Evolutionary conservation across 2,797 vertebrate species (phyloP).

Genomic region (Pogoniulus pusillus): DNA sequence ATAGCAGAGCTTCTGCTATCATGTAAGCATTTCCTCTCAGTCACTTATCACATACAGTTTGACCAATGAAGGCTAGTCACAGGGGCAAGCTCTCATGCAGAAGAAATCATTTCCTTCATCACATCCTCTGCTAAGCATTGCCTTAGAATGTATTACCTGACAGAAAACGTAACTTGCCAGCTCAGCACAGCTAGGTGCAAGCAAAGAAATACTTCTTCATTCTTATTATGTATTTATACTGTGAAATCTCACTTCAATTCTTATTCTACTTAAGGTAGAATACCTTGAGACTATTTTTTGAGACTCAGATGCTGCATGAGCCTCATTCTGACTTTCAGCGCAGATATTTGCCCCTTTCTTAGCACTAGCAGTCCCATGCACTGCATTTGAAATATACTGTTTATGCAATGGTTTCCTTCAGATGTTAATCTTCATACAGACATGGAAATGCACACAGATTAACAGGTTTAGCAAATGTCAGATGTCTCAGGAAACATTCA

Average conservation of each 20-base stretch:
- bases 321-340: not conserved
- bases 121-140: not conserved
- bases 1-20: not conserved
- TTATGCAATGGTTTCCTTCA: not conserved
- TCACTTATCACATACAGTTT: not conserved
- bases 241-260: not conserved
- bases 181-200: not conserved
- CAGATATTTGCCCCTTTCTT: not conserved
- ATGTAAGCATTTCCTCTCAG: not conserved
- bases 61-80: accelerated
- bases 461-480: not conserved
- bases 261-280: too few relatives aligned
- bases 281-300: not conserved
- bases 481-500: not conserved
- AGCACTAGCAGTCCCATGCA: not conserved
- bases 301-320: not conserved
- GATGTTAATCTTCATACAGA: not conserved
- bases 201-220: not conserved
- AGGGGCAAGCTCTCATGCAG: not conserved
- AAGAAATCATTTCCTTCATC: not conserved
- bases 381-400: not conserved
- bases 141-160: not conserved
- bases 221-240: not conserved
- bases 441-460: not conserved
- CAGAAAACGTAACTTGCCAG: not conserved